These are phyloP conservation scores for Pycnonotus jocosus DNA, from an alignment of 2,113 vertebrate species.

Conservation along the genomic window DNA sequence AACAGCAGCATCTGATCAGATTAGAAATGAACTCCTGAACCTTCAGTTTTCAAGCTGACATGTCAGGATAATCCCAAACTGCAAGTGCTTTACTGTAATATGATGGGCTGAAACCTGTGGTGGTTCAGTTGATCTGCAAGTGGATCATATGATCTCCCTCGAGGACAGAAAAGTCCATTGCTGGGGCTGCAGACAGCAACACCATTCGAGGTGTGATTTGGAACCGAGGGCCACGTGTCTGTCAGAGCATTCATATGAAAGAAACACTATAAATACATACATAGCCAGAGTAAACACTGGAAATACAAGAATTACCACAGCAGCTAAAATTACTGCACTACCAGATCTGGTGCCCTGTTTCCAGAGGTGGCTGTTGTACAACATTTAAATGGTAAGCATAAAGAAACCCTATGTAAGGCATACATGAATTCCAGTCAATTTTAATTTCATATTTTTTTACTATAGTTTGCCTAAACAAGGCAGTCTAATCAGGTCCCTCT, in stretches of 20 bases:
- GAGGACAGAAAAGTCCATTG: not conserved
- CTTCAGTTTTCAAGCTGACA: not conserved
- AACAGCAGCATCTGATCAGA: not conserved
- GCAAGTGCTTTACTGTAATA: not conserved
- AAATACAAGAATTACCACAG: not conserved
- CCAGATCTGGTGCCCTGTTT: not conserved
- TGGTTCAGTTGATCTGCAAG: not conserved
- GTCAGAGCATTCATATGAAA: not conserved
- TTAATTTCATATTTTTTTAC: not conserved
- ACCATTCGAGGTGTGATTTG: not conserved
- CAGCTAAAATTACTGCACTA: not conserved
- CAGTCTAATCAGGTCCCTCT: not conserved
- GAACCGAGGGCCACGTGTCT: not conserved
- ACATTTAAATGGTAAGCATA: not conserved
- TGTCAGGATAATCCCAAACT: not conserved
- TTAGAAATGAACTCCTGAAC: conserved; percentile 41
- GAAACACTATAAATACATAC: not conserved
- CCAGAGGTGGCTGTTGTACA: not conserved
- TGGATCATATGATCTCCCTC: not conserved
- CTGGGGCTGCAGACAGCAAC: not conserved
- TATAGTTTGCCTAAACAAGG: not conserved
- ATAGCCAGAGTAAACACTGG: not conserved
- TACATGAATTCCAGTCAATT: not conserved
- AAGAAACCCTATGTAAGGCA: not conserved
- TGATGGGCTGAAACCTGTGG: not conserved